Base-by-base conservation (phyloP, 2,888 invertebrate species). In the Embidobia sp. region DNA sequence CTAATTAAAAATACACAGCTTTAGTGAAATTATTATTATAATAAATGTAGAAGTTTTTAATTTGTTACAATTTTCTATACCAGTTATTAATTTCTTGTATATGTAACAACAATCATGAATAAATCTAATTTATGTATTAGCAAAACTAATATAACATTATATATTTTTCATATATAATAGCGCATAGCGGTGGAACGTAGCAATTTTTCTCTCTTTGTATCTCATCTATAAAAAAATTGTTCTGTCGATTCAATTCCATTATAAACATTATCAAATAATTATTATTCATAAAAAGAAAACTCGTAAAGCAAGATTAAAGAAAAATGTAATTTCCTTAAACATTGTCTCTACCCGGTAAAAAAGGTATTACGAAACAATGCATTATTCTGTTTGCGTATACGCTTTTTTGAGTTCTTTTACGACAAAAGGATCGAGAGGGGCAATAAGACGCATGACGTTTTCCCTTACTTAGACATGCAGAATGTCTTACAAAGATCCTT, bases 381-480 rank as follows among this genome's bases (percentile, higher is more conserved):
- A 64, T 64, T 73, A 73, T 73, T 73, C 73, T 66, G 73, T 73
- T 66, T 66, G 59, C 64, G 64, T 73, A 57, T 59, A 57, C 42
- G 49, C 27, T 66, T 66, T 64, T 61, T 69, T 55, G 40, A 53
- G 27, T 63, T 63, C 42, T 19, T 75, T 70, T 64, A 70, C 57
- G 55, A 70, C 64, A 57, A 76, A 70, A 63, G 63, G 55, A 55
- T 69, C 27, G 53, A 57, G 67, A 10, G 8, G 42, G 29, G 48
- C 48, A 63, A 69, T 69, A 69, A 57, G 63, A 70, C 69, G 75
- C 67, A 49, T 63, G 67, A 57, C 69, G 42, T 66, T 77, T 72
- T 77, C 42, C 49, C 69, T 76, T 76, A 76, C 76, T 76, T 70
- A 70, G 64, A 55, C 76, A 70, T 70, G 76, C 61, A 59, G 70